Conservation (phyloP, 2,888 invertebrate species). For the Caenorhabditis becei region DNA sequence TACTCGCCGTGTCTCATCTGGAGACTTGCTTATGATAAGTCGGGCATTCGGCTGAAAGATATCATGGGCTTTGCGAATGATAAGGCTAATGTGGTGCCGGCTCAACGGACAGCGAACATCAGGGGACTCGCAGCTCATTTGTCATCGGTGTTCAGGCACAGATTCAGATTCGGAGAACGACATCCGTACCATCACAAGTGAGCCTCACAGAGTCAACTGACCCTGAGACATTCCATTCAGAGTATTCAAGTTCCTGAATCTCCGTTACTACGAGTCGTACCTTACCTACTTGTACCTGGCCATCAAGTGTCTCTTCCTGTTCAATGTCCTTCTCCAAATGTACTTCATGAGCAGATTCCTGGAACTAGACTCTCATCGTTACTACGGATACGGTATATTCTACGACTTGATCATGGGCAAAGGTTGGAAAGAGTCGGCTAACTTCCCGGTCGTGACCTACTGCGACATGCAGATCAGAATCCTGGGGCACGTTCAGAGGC, state of each 20-base stretch:
- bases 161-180: constrained; percentile 74
- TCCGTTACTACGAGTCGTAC: constrained; percentile 81
- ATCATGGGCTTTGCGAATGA: constrained; percentile 81
- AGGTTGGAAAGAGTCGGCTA: constrained; percentile 80
- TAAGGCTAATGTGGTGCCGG: constrained; percentile 73
- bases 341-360: constrained; percentile 80
- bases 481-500: constrained; percentile 80
- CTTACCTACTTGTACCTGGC: constrained; percentile 79
- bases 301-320: constrained; percentile 78
- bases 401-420: constrained; percentile 77
- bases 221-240: constrained; percentile 61
- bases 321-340: constrained; percentile 77
- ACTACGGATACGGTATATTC: constrained; percentile 81
- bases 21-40: constrained; percentile 79
- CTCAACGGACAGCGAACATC: constrained; percentile 69
- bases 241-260: constrained; percentile 77
- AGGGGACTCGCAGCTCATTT: constrained; percentile 78
- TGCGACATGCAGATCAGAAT: constrained; percentile 80
- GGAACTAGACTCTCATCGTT: constrained; percentile 78
- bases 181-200: constrained; percentile 75
- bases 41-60: constrained; percentile 81
- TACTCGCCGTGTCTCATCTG: constrained; percentile 82
- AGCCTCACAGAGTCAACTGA: not conserved
- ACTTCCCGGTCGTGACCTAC: constrained; percentile 81
- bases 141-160: constrained; percentile 79